Percentiles rank a stretch among this genome's conserved stretches.
Evolutionary conservation across 2,888 invertebrate species (phyloP).

Genomic region (Bhutanitis thaidina): DNA sequence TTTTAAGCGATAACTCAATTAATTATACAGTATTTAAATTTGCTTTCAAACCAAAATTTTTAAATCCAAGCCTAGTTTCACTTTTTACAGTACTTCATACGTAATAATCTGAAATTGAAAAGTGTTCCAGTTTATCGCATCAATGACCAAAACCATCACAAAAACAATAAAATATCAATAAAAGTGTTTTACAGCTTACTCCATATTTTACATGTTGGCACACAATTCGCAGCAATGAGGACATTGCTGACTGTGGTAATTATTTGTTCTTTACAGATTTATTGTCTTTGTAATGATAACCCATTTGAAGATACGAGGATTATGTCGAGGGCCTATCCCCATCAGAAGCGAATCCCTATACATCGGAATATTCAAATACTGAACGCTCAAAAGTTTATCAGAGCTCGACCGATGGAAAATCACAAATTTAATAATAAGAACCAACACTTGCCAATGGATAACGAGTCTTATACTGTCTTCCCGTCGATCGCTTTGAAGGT

Average conservation of each 20-base stretch:
- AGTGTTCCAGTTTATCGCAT: conserved; percentile 32
- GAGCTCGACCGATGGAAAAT: conserved; percentile 14
- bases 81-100: background rate
- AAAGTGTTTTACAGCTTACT: conserved; percentile 13
- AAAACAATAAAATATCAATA: conserved; percentile 15
- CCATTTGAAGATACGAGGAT: conserved; percentile 16
- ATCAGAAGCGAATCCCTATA: conserved; percentile 32
- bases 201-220: conserved; percentile 2
- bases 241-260: conserved; percentile 30
- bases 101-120: conserved; percentile 10
- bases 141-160: conserved; percentile 22
- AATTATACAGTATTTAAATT: too few relatives aligned
- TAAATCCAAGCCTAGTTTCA: too few relatives aligned
- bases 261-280: conserved; percentile 26
- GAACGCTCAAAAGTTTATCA: conserved; percentile 40
- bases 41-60: too few relatives aligned
- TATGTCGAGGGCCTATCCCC: conserved; percentile 31
- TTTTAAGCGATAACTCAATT: too few relatives aligned
- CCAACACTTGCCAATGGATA: background rate
- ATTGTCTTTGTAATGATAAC: conserved; percentile 13
- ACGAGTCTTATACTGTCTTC: conserved; percentile 43
- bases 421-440: conserved; percentile 19
- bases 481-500: conserved; percentile 27
- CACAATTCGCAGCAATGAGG: conserved; percentile 37
- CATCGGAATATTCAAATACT: conserved; percentile 37